Percentiles rank a stretch among this genome's conserved stretches.
Conservation (phyloP, 2,888 invertebrate species). For the Antitype chi region DNA sequence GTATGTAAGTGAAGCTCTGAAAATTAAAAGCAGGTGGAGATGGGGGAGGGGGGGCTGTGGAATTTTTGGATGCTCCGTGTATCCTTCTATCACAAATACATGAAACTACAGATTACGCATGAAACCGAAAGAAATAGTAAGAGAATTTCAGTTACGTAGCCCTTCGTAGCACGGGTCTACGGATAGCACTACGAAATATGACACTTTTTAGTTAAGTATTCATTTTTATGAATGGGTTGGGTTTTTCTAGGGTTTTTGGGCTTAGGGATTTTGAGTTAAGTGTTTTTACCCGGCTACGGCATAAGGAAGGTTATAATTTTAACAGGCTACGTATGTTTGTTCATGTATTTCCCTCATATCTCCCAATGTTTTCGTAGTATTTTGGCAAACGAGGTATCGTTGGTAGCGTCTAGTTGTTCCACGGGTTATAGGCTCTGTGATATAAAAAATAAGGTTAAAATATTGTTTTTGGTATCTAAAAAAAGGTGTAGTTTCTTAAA, state of each 20-base stretch:
- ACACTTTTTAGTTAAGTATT: not conserved
- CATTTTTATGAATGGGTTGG: not conserved
- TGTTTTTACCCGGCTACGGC: not conserved
- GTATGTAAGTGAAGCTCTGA: not conserved
- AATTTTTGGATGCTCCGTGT: not conserved
- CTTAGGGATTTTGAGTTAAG: not conserved
- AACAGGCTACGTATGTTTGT: too few relatives aligned
- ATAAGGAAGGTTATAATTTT: too few relatives aligned
- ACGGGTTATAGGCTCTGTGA: too few relatives aligned
- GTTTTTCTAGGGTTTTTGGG: not conserved
- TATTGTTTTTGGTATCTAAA: too few relatives aligned
- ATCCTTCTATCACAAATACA: not conserved
- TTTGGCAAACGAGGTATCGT: too few relatives aligned
- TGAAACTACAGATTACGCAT: not conserved
- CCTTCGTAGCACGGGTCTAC: constrained; percentile 45
- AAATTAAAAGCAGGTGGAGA: not conserved
- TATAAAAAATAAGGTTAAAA: too few relatives aligned
- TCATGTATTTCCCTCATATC: too few relatives aligned
- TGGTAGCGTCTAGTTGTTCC: too few relatives aligned
- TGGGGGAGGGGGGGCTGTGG: accelerated
- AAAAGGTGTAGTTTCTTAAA: too few relatives aligned
- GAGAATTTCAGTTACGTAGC: constrained; percentile 23
- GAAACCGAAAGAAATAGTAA: not conserved
- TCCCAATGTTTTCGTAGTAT: too few relatives aligned
- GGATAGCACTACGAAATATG: constrained; percentile 31